These are phyloP conservation scores for Phodopus roborovskii DNA, from an alignment of 2,113 vertebrate species.

Conservation along the genomic window DNA sequence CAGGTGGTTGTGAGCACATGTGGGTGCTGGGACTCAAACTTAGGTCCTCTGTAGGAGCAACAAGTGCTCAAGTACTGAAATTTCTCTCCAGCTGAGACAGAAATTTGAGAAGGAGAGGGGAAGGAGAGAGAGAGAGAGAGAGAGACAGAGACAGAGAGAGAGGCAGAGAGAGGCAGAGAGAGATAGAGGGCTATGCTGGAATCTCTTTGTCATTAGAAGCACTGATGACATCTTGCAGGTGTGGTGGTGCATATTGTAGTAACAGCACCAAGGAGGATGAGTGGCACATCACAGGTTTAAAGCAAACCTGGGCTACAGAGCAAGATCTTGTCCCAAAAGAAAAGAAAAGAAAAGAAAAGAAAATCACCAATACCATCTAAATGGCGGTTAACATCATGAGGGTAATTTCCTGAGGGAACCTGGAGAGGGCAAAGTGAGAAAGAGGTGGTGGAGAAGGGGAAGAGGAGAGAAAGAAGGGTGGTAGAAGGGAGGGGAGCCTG, in stretches of 20 bases:
- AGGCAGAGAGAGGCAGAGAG: neutral
- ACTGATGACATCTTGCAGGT: constrained; percentile 19
- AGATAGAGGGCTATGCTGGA: neutral
- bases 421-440: neutral
- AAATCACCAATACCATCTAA: constrained; percentile 23
- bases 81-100: neutral
- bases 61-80: neutral
- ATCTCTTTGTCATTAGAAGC: constrained; percentile 39
- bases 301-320: neutral
- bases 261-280: neutral
- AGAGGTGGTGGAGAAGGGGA: neutral
- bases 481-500: neutral
- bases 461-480: neutral
- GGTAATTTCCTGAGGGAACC: neutral
- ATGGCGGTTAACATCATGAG: constrained; percentile 7
- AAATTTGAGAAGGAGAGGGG: neutral
- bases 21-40: neutral
- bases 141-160: no score
- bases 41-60: no score
- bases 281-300: neutral
- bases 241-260: neutral
- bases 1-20: neutral
- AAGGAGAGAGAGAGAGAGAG: neutral
- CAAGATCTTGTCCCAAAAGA: neutral
- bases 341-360: constrained; percentile 10